Conservation (phyloP, 1,140 invertebrate species). For the Coelopa frigida region DNA sequence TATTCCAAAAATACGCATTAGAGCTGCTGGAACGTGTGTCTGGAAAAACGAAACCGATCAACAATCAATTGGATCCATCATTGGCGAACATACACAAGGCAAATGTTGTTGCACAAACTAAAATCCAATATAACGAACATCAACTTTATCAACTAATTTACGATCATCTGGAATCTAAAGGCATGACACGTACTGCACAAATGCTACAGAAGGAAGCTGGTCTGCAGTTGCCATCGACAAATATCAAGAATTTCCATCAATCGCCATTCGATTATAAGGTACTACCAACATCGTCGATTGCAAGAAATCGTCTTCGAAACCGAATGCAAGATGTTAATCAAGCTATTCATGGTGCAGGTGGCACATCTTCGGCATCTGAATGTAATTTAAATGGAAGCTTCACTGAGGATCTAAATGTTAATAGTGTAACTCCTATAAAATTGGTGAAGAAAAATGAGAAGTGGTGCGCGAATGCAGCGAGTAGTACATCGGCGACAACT, state of each 20-base stretch:
- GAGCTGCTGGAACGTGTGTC: constrained; percentile 86
- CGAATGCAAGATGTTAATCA: constrained; percentile 39
- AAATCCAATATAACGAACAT: constrained; percentile 87
- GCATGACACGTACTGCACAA: constrained; percentile 63
- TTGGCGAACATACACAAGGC: constrained; percentile 82
- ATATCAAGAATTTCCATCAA: constrained; percentile 36
- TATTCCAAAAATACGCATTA: constrained; percentile 91
- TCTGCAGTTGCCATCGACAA: constrained; percentile 45
- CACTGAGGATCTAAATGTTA: constrained; percentile 1
- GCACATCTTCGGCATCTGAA: neutral
- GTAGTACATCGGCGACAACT: no score
- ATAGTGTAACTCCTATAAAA: constrained; percentile 33
- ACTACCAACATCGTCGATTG: constrained; percentile 22
- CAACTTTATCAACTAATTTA: constrained; percentile 89
- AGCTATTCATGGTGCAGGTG: constrained; percentile 23
- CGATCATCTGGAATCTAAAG: constrained; percentile 75
- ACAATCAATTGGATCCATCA: constrained; percentile 73
- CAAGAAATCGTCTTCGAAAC: constrained; percentile 28
- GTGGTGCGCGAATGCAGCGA: no score
- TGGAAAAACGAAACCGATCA: constrained; percentile 79
- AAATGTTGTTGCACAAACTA: constrained; percentile 91
- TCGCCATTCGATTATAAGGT: constrained; percentile 51
- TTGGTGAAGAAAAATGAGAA: constrained; percentile 24
- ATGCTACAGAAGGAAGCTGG: constrained; percentile 70
- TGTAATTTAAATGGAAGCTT: constrained; percentile 13